Percentiles rank a stretch among this genome's conserved stretches.
Conservation (phyloP, 2,888 invertebrate genomes). For the Melanostoma scalare region DNA sequence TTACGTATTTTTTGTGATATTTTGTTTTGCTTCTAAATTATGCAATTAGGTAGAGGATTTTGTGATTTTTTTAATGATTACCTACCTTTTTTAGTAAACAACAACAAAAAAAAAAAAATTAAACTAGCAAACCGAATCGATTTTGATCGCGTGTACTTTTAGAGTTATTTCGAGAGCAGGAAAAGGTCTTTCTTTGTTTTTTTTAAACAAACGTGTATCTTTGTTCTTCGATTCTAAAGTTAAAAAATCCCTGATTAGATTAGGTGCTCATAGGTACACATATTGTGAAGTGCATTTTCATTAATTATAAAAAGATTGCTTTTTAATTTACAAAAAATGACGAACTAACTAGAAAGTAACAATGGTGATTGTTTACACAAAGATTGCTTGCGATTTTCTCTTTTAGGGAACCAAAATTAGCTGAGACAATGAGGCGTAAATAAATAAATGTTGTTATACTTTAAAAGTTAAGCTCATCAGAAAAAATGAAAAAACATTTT, state of each 20-base stretch:
- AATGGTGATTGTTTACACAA: slow-evolving; percentile 18
- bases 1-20: slow-evolving; percentile 8
- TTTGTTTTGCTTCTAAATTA: slow-evolving; percentile 60
- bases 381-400: slow-evolving; percentile 1
- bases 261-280: neutral
- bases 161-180: slow-evolving; percentile 31
- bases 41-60: slow-evolving; percentile 59
- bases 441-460: neutral
- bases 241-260: neutral
- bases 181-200: slow-evolving; percentile 1
- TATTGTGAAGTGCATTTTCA: slow-evolving; percentile 1
- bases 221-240: neutral
- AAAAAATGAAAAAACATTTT: neutral
- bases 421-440: slow-evolving; percentile 21
- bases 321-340: slow-evolving; percentile 17
- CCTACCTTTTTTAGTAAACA: slow-evolving; percentile 21
- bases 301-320: slow-evolving; percentile 11
- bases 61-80: slow-evolving; percentile 16
- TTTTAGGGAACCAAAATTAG: neutral
- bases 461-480: slow-evolving; percentile 6
- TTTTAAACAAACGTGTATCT: neutral
- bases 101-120: neutral
- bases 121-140: slow-evolving; percentile 50
- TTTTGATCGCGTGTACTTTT: slow-evolving; percentile 36
- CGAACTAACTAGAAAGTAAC: slow-evolving; percentile 13